These are phyloP conservation scores for Chesias legatella DNA, from an alignment of 2,888 invertebrate genomes.

Conservation along the genomic window DNA sequence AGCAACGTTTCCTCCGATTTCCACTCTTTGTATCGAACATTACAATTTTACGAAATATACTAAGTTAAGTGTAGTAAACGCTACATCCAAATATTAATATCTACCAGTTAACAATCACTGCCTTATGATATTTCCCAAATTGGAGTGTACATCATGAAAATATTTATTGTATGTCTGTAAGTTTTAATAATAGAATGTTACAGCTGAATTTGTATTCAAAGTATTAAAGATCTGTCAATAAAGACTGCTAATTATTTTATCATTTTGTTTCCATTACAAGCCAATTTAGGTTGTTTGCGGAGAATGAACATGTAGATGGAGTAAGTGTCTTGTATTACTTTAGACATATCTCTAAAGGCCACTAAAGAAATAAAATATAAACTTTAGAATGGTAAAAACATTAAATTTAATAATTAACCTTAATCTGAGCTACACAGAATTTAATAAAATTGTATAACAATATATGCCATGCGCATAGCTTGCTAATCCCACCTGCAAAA, in stretches of 20 bases:
- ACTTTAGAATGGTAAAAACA: too few species aligned
- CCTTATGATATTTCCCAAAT: constrained; percentile 30
- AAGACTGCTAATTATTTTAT: constrained; percentile 61
- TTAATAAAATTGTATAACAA: neutral
- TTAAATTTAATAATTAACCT: too few species aligned
- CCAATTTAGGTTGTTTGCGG: too few species aligned
- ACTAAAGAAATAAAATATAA: too few species aligned
- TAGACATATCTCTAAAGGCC: too few species aligned
- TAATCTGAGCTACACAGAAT: too few species aligned
- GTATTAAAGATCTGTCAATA: constrained; percentile 63
- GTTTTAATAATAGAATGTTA: neutral
- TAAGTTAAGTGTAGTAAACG: constrained; percentile 18
- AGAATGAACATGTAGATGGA: too few species aligned
- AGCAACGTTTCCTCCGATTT: constrained; percentile 6
- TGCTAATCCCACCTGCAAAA: too few species aligned
- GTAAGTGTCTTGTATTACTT: too few species aligned
- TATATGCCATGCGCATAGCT: too few species aligned
- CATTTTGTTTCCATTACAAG: constrained; percentile 24
- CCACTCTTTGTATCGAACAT: constrained; percentile 15
- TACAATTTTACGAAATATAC: constrained; percentile 12
- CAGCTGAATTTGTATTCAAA: constrained; percentile 35
- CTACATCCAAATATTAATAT: constrained; percentile 28
- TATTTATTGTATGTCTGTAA: constrained; percentile 48
- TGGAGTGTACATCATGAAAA: constrained; percentile 41
- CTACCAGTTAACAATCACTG: constrained; percentile 32